Evolutionary conservation across 2,888 invertebrate genomes (phyloP), one percentile per base, ranked within the genome.

Genomic region (Plebejus anna): DNA sequence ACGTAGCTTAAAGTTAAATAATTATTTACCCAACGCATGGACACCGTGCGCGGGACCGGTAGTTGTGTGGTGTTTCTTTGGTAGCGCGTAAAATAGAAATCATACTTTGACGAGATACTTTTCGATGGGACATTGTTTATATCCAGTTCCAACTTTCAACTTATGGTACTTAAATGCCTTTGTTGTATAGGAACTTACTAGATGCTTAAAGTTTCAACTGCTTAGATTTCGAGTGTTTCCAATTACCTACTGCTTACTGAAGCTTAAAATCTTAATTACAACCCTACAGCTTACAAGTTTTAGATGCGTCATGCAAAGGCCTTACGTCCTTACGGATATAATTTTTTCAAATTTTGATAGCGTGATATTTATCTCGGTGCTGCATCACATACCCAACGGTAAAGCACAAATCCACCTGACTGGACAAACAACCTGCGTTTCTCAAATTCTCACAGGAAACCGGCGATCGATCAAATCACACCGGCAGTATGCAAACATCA

Each of bases 371-470:
- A 36, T 36, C 16, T 66, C 66, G 81, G 81, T 84, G 85, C 84
- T 84, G 85, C 86, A 83, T 81, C 81, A 88, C 85, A 85, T 84
- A 86, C 83, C 81, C 86, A 89, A 90, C 87, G 88, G 89, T 89
- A 88, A 87, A 82, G 84, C 85, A 86, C 86, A 82, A 83, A 83
- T 84, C 87, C 88, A 88, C 89, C 88, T 89, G 87, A 87, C 87
- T 89, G 86, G 86, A 87, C 86, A 90, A 90, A 89, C 90, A 89
- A 89, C 86, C 88, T 87, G 88, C 85, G 88, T 88, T 91, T 90
- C 90, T 90, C 89, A 90, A 88, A 91, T 91, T 90, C 90, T 90
- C 89, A 90, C 88, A 91, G 91, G 90, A 90, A 90, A 90, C 88
- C 86, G 83, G 86, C 88, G 85, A 88, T 90, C 88, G 89, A 90